Base-by-base conservation (phyloP, 2,113 vertebrate species). In the Alethe diademata region DNA sequence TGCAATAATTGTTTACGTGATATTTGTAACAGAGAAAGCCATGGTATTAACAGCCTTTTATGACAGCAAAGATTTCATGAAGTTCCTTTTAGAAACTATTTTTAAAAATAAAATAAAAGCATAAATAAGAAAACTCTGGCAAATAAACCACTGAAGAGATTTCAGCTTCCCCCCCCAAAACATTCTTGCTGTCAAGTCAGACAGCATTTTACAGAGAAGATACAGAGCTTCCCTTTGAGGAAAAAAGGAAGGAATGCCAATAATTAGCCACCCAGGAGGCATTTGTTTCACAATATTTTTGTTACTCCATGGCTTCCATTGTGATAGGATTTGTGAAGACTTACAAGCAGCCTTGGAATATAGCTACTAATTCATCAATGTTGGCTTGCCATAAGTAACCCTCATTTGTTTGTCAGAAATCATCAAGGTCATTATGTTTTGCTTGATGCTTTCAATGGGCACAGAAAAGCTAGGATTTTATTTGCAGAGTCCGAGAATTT, bases 251-350 rank as follows among this genome's bases (percentile, higher is more conserved):
- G 84, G 96, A 97, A 97, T 96, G 96, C 83, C 93, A 97, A 96
- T 96, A 96, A 97, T 97, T 97, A 97, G 96, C 97, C 96, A 97
- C 97, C 96, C 97, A 97, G 92, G 91, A 96, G 94, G 95, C 89
- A 97, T 92, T 96, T 94, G 88, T 96, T 97, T 97, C 94, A 97
- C 95, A 97, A 96, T 96, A 97, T 97, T 96, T 96, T 97, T 94
- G 88, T 88, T 96, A 95, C 89, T 96, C 76, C 74, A 72, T 86
- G 91, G 93, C 89, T 96, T 95, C 95, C 86, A 96, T 95, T 97
- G 94, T 96, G 95, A 94, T 88, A 84, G 93, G 97, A 97, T 97
- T 97, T 95, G 93, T 88, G 93, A 96, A 83, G 85, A 93, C 73
- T 95, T 95, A 91, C 35, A 95, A 95, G 85, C 64, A 94, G 85